Evolutionary conservation across 2,113 vertebrate genomes (phyloP).

Genomic region (Dissostichus mawsoni): DNA sequence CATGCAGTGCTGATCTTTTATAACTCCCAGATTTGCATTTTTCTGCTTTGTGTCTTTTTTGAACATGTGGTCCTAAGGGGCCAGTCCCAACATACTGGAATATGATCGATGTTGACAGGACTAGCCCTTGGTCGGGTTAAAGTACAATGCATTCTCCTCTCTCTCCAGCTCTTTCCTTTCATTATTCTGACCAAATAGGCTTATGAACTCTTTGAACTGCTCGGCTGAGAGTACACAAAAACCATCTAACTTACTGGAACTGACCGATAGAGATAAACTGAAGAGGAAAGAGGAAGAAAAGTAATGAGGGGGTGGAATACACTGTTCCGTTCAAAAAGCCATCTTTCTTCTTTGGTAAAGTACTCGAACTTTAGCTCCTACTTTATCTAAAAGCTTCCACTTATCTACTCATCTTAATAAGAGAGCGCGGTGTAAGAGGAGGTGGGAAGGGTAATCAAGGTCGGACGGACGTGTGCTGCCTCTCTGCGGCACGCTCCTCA

Average conservation of each 20-base stretch:
- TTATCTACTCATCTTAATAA: conserved; percentile 48
- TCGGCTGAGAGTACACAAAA: conserved; percentile 48
- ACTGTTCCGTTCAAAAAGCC: neutral
- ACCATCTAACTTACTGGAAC: conserved; percentile 59
- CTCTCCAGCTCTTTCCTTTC: conserved; percentile 44
- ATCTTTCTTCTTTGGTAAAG: conserved; percentile 50
- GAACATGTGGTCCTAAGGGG: conserved; percentile 36
- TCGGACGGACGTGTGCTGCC: conserved; percentile 41
- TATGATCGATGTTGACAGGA: conserved; percentile 72
- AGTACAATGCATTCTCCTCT: conserved; percentile 48
- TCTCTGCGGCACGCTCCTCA: conserved; percentile 58
- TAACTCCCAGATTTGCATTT: conserved; percentile 18
- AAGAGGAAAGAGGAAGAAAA: conserved; percentile 14
- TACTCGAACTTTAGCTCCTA: conserved; percentile 56
- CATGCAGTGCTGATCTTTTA: neutral
- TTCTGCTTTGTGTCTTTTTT: conserved; percentile 36
- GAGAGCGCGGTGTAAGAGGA: conserved; percentile 34
- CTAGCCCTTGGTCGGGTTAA: conserved; percentile 59
- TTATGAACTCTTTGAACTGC: conserved; percentile 69
- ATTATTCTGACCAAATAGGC: conserved; percentile 66
- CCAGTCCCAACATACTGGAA: conserved; percentile 38
- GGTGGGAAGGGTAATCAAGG: conserved; percentile 9
- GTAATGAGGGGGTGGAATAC: conserved; percentile 23
- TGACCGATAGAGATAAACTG: conserved; percentile 45
- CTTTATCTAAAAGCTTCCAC: conserved; percentile 45